Evolutionary conservation across 2,888 invertebrate genomes (phyloP).

Genomic region (Brenthis daphne): DNA sequence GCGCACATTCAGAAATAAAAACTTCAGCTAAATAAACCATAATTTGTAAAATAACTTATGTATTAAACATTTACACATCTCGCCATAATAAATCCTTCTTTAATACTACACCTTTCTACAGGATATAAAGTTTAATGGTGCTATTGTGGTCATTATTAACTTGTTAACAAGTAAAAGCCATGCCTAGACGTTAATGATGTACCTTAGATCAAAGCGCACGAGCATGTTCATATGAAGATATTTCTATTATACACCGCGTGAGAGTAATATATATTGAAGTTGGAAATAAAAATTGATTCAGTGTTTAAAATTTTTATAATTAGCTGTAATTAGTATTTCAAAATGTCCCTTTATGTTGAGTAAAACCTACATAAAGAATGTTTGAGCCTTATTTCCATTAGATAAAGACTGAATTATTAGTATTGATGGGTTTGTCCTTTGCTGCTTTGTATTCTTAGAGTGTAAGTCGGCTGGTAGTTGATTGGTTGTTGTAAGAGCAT

Average conservation of each 20-base stretch:
- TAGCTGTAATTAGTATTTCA: constrained; percentile 41
- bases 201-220: constrained; percentile 39
- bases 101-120: constrained; percentile 34
- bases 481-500: constrained; percentile 39
- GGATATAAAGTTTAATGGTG: constrained; percentile 41
- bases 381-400: constrained; percentile 32
- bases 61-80: constrained; percentile 27
- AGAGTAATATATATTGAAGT: constrained; percentile 37
- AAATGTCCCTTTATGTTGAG: constrained; percentile 16
- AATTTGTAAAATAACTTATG: constrained; percentile 16
- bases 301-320: constrained; percentile 38
- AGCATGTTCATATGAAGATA: constrained; percentile 42
- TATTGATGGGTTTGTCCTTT: constrained; percentile 25
- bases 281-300: constrained; percentile 41
- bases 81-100: constrained; percentile 30
- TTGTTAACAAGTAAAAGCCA: constrained; percentile 43
- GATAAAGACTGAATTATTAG: constrained; percentile 28
- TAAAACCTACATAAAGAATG: constrained; percentile 16
- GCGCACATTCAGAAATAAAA: constrained; percentile 12
- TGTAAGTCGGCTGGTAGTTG: constrained; percentile 34
- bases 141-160: constrained; percentile 41
- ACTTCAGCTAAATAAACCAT: not conserved
- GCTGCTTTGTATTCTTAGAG: constrained; percentile 37
- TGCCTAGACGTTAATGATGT: constrained; percentile 41
- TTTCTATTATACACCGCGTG: constrained; percentile 42